Evolutionary conservation across 2,797 vertebrate species (phyloP), one percentile per base, ranked within the genome.

Genomic region (Syndactyla subalaris): DNA sequence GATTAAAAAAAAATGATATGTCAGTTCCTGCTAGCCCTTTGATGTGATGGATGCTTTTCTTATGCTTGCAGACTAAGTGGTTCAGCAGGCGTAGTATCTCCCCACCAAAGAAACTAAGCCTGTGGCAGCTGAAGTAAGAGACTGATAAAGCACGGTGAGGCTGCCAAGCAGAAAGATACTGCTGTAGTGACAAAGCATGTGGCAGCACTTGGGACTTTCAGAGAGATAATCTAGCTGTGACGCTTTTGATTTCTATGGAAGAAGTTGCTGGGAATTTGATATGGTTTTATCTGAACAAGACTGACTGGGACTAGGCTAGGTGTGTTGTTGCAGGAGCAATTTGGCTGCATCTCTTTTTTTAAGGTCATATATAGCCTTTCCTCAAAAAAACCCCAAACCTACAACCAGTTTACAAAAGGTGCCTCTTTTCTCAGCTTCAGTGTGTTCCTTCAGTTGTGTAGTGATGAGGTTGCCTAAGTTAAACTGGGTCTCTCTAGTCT

Each of bases 101-200:
- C 51, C 30, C 49, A 77, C 48, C 34, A 65, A 77, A 58, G 79
- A 68, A 84, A 73, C 23, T 13, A 59, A 89, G 66, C 15, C 22
- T 78, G 63, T 71, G 58, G 82, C 76, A 91, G 62, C 82, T 63
- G 75, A 77, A 88, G 65, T 41, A 29, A 32, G 38, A 36, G 76
- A 73, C 38, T 67, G 93, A 92, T 87, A 90, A 82, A 90, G 88
- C 52, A 54, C 10, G 27, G 59, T 43, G 71, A 80, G 57, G 38
- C 94, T 96, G 92, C 92, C 92, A 93, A 90, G 85, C 67, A 76
- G 70, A 68, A 79, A 86, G 89, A 67, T 88, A 59, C 16, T 72
- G 59, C 59, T 55, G 1, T 41, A 84, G 59, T 57, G 74, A 82
- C 88, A 93, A 94, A 91, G 92, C 89, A 49, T 66, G 87, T 92